A percentile compares a stretch with the other conserved stretches of the same genome.
Conservation (phyloP, 2,797 vertebrate species). For the Fundulus diaphanus region DNA sequence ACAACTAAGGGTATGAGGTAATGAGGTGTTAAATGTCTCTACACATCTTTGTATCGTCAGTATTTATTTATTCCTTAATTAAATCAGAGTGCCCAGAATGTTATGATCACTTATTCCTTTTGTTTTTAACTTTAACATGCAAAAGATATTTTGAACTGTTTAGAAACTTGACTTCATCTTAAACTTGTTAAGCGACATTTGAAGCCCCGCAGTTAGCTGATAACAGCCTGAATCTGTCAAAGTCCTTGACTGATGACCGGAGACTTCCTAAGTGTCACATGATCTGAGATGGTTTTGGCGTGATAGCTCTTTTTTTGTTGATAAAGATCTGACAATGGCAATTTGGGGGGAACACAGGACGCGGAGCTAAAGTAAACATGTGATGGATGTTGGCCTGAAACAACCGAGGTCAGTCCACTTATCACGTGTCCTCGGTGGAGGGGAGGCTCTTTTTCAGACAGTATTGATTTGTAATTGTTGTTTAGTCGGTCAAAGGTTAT, state of each 20-base stretch:
- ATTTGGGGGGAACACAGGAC: slow-evolving; percentile 19
- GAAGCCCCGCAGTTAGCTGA: not conserved
- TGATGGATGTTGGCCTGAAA: slow-evolving; percentile 37
- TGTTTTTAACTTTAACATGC: not conserved
- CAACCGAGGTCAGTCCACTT: slow-evolving; percentile 35
- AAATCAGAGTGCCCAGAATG: not conserved
- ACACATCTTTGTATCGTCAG: slow-evolving; percentile 36
- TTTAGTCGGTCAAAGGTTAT: slow-evolving; percentile 64
- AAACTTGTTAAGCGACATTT: not conserved
- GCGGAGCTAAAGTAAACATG: slow-evolving; percentile 45
- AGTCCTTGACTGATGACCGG: not conserved
- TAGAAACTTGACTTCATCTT: not conserved
- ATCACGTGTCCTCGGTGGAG: slow-evolving; percentile 38
- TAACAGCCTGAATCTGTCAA: not conserved
- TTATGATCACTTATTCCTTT: not conserved
- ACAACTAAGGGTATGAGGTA: slow-evolving; percentile 45
- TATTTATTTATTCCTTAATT: not conserved
- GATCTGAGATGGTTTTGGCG: slow-evolving; percentile 4
- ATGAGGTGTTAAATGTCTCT: slow-evolving; percentile 54
- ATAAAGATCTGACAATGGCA: slow-evolving; percentile 39
- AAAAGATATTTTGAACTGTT: not conserved
- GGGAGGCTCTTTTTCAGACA: slow-evolving; percentile 23
- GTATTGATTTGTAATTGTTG: slow-evolving; percentile 57
- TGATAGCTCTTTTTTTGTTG: not conserved
- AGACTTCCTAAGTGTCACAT: not conserved